Percentiles rank a stretch among this genome's conserved stretches.
These are phyloP conservation scores for Eristalis intricaria DNA, from an alignment of 2,888 invertebrate genomes.

Conservation along the genomic window DNA sequence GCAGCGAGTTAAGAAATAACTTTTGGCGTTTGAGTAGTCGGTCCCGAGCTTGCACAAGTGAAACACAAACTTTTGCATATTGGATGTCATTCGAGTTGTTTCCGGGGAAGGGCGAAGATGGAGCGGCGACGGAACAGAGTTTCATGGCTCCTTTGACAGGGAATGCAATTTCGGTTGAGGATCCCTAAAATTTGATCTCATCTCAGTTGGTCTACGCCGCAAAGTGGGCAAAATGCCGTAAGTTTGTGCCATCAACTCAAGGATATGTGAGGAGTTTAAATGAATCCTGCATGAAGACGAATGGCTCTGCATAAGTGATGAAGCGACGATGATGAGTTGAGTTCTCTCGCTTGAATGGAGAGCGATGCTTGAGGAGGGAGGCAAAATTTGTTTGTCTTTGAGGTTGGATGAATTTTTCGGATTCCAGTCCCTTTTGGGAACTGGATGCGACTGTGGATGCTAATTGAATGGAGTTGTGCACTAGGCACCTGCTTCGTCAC, in stretches of 20 bases:
- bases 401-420: not conserved
- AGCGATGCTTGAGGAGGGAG: not conserved
- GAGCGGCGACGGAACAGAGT: not conserved
- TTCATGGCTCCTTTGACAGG: constrained; percentile 67
- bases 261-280: constrained; percentile 60
- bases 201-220: constrained; percentile 42
- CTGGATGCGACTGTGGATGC: not conserved
- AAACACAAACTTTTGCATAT: constrained; percentile 78
- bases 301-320: not conserved
- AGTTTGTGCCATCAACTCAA: constrained; percentile 67
- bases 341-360: not conserved
- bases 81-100: constrained; percentile 78
- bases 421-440: not conserved
- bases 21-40: constrained; percentile 55
- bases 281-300: not conserved
- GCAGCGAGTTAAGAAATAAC: constrained; percentile 68
- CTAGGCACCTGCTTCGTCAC: not conserved
- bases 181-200: constrained; percentile 64
- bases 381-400: not conserved
- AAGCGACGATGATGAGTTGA: not conserved
- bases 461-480: not conserved
- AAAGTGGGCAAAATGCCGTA: constrained; percentile 67
- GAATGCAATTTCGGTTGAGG: constrained; percentile 67
- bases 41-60: constrained; percentile 57
- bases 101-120: too few species aligned